These are phyloP conservation scores for Bradysia coprophila DNA, from an alignment of 1,140 invertebrate genomes.

Conservation along the genomic window DNA sequence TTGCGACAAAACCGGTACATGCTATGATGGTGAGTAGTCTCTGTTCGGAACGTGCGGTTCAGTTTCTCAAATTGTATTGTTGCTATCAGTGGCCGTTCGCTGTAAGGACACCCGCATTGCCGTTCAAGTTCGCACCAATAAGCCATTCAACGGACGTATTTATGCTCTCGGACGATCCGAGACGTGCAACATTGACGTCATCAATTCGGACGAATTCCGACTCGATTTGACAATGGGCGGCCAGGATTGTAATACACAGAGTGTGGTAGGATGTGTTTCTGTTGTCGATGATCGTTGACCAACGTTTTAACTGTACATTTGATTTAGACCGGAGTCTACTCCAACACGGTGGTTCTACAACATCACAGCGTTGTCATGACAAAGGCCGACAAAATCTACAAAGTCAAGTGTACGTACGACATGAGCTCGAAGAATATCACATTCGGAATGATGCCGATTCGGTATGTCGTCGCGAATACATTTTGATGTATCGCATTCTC, in stretches of 20 bases:
- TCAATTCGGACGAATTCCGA: constrained; percentile 79
- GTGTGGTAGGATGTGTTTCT: constrained; percentile 46
- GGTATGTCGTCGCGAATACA: constrained; percentile 30
- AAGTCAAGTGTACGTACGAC: constrained; percentile 90
- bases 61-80: too few species aligned
- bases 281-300: not conserved
- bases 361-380: constrained; percentile 94
- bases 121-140: constrained; percentile 79
- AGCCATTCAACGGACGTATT: constrained; percentile 85
- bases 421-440: constrained; percentile 93
- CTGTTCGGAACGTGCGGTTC: too few species aligned
- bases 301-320: not conserved
- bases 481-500: too few species aligned
- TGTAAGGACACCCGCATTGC: constrained; percentile 89
- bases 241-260: constrained; percentile 86
- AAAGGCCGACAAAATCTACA: constrained; percentile 92
- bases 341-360: constrained; percentile 86
- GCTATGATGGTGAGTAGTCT: constrained; percentile 94
- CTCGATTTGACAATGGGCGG: constrained; percentile 83
- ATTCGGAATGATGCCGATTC: constrained; percentile 93
- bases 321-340: constrained; percentile 74
- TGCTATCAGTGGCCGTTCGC: constrained; percentile 73
- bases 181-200: constrained; percentile 86
- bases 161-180: constrained; percentile 84
- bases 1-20: constrained; percentile 86